Evolutionary conservation across 1,140 invertebrate species (phyloP).

Genomic region (Brevipalpus yothersi): DNA sequence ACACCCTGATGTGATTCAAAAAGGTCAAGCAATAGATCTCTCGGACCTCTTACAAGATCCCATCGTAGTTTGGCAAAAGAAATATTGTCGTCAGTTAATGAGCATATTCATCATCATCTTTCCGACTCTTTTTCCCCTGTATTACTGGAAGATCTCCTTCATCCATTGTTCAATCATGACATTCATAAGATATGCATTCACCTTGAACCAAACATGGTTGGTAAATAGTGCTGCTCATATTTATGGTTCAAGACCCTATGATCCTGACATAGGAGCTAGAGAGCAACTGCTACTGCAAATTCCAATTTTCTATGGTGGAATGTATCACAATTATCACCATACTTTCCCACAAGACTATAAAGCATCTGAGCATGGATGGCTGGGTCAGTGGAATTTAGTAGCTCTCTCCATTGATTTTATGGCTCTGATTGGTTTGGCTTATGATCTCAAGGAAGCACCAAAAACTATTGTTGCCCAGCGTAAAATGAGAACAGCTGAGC

Average conservation of each 20-base stretch:
- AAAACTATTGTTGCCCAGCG: not conserved
- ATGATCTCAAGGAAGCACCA: conserved; percentile 39
- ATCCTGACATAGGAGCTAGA: conserved; percentile 28
- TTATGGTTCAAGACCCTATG: conserved; percentile 72
- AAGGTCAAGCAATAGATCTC: conserved; percentile 60
- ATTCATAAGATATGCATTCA: conserved; percentile 47
- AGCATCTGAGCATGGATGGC: not conserved
- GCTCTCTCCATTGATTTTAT: conserved; percentile 62
- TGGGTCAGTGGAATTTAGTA: conserved; percentile 35
- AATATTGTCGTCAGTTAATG: conserved; percentile 38
- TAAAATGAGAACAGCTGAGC: conserved; percentile 15
- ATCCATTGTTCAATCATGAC: conserved; percentile 35
- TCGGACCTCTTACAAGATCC: conserved; percentile 62
- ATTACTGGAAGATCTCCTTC: conserved; percentile 55
- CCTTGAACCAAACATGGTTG: conserved; percentile 74
- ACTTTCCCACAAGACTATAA: conserved; percentile 9
- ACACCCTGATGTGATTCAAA: conserved; percentile 61
- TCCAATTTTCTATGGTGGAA: conserved; percentile 22
- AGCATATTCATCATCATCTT: conserved; percentile 48
- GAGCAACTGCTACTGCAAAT: conserved; percentile 25
- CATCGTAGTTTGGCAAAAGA: conserved; percentile 62
- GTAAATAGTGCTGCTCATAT: conserved; percentile 86
- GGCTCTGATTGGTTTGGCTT: conserved; percentile 58
- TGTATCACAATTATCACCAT: conserved; percentile 31
- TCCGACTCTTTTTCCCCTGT: conserved; percentile 54